Evolutionary conservation across 2,113 vertebrate genomes (phyloP), one percentile per base, ranked within the genome.

Genomic region (Orycteropus afer): DNA sequence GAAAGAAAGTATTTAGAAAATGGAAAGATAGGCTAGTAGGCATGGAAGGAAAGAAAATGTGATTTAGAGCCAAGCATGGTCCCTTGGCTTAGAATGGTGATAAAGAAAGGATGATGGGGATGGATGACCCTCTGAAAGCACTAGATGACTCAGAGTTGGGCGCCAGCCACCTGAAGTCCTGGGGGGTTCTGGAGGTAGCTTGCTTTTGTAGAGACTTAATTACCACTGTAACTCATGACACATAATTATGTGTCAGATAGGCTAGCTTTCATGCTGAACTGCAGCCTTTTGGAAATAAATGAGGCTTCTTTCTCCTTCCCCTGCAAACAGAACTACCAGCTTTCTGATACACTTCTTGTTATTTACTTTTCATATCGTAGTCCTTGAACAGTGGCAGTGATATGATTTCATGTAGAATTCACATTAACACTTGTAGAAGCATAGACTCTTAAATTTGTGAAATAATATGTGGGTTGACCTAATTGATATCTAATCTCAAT

Each of bases 141-240:
- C 74, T 69, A 34, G 92, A 76, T 86, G 93, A 80, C 53, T 86
- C 88, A 57, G 92, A 53, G 51, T 67, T 87, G 92, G 83, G 91
- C 93, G 80, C 42, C 71, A 90, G 88, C 90, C 96, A 92, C 92
- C 88, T 89, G 86, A 85, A 90, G 47, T 93, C 86, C 92, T 92
- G 65, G 63, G 86, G 83, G 91, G n/a, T 86, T 91, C 96, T 84
- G 0, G 1, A 92, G 93, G 65, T 95, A 51, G 86, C 86, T 81
- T n/a, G 74, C 90, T 95, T 49, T 95, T 96, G 86, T 91, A 45
- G 86, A 96, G 86, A 93, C 90, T 96, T 90, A 96, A 90, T 93
- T 96, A 90, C 89, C 53, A 14, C 90, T 37, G 80, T 96, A 95
- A 97, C 61, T 97, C 92, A 86, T 86, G 90, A 91, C 92, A 51